Percentiles rank a stretch among this genome's conserved stretches.
Evolutionary conservation across 2,113 vertebrate species (phyloP).

Genomic region (Hoplias malabaricus): DNA sequence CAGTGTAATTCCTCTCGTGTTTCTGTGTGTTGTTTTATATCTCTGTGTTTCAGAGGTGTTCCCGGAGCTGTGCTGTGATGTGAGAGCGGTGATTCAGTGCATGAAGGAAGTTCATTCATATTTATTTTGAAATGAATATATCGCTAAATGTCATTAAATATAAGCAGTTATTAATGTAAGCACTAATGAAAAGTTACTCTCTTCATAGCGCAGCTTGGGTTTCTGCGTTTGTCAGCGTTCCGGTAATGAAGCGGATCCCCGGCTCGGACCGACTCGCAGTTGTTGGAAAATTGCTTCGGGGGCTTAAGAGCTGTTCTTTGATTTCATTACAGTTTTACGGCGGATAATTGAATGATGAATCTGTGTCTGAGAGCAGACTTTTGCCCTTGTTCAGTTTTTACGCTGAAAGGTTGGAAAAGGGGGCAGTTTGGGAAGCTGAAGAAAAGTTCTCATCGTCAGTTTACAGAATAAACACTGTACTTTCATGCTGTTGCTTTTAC

Average conservation of each 20-base stretch:
- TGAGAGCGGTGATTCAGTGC: too few relatives aligned
- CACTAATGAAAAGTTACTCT: constrained; percentile 41
- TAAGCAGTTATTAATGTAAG: background rate
- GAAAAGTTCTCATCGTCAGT: too few relatives aligned
- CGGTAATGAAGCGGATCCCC: constrained; percentile 52
- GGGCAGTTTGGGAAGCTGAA: too few relatives aligned
- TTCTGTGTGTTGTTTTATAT: too few relatives aligned
- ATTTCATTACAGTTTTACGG: constrained; percentile 8
- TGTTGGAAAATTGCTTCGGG: constrained; percentile 14
- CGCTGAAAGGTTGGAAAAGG: background rate
- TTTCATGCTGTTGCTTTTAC: too few relatives aligned
- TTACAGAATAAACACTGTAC: too few relatives aligned
- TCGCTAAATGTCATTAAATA: background rate
- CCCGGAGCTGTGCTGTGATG: too few relatives aligned
- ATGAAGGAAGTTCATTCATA: background rate
- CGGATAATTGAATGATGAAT: constrained; percentile 14
- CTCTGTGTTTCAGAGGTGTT: too few relatives aligned
- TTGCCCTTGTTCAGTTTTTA: background rate
- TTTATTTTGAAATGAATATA: background rate
- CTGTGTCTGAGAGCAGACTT: background rate
- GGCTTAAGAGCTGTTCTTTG: constrained; percentile 5
- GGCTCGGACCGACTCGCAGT: background rate
- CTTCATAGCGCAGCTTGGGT: constrained; percentile 58
- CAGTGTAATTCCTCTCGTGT: too few relatives aligned
- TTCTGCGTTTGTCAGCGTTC: constrained; percentile 60